A percentile compares a stretch with the other conserved stretches of the same genome.
Conservation (phyloP, 2,888 invertebrate genomes). For the Melanostoma scalare region DNA sequence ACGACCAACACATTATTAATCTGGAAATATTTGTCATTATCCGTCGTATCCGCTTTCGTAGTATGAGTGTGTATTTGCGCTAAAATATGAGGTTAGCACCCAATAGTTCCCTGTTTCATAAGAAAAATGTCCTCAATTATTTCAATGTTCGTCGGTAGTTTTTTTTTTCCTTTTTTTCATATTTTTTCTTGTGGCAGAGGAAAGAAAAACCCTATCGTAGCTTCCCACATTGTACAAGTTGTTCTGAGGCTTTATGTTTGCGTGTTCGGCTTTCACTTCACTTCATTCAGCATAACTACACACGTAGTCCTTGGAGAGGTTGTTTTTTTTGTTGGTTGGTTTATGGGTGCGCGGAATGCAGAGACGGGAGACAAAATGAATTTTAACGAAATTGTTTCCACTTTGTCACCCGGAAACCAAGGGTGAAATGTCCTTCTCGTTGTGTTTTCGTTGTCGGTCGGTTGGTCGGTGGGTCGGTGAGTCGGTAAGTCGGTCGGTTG, state of each 20-base stretch:
- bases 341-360: too few relatives aligned
- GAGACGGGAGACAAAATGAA: conserved; percentile 39
- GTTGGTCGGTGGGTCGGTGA: background rate
- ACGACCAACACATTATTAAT: conserved; percentile 35
- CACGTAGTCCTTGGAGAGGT: conserved; percentile 37
- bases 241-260: conserved; percentile 53
- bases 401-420: conserved; percentile 61
- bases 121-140: conserved; percentile 69
- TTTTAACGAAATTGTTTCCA: conserved; percentile 70
- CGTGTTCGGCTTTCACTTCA: conserved; percentile 57
- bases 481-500: conserved; percentile 11
- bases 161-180: conserved; percentile 22
- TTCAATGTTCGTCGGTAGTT: conserved; percentile 56
- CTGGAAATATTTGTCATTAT: conserved; percentile 46
- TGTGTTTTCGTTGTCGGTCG: conserved; percentile 21
- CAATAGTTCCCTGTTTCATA: conserved; percentile 39
- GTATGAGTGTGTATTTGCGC: conserved; percentile 7
- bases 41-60: conserved; percentile 3
- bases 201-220: conserved; percentile 18
- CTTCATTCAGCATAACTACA: conserved; percentile 53
- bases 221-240: conserved; percentile 25
- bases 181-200: background rate
- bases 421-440: conserved; percentile 60
- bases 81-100: conserved; percentile 62
- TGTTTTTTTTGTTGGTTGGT: conserved; percentile 1